These are phyloP conservation scores for Pollenia angustigena DNA, from an alignment of 2,888 invertebrate species.

Conservation along the genomic window DNA sequence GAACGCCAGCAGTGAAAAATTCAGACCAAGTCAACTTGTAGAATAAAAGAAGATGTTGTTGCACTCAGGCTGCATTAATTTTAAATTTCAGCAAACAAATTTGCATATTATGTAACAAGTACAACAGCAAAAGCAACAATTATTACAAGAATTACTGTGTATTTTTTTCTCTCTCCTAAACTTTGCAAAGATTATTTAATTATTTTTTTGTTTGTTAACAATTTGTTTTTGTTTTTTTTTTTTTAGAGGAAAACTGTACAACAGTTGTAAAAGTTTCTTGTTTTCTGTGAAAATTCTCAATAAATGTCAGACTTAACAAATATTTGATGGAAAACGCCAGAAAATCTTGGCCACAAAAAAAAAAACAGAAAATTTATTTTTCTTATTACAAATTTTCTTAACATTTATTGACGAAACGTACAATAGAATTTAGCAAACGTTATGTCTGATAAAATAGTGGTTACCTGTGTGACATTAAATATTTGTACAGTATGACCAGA, in stretches of 20 bases:
- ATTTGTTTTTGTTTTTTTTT: not conserved
- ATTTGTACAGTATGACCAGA: too few relatives aligned
- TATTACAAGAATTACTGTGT: not conserved
- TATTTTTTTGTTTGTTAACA: too few relatives aligned
- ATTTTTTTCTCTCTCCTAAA: not conserved
- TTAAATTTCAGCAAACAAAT: constrained; percentile 14
- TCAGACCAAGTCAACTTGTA: not conserved
- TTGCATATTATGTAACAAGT: constrained; percentile 50
- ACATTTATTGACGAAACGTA: too few relatives aligned
- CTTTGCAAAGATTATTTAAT: not conserved
- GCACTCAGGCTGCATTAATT: constrained; percentile 26
- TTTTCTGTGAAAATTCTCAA: constrained; percentile 36
- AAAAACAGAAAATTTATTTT: too few relatives aligned
- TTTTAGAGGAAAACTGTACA: not conserved
- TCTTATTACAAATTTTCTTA: too few relatives aligned
- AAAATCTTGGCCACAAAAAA: too few relatives aligned
- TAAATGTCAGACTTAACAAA: not conserved
- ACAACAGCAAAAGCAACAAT: not conserved
- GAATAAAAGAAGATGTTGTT: not conserved
- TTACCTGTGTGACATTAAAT: too few relatives aligned
- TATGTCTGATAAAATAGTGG: too few relatives aligned
- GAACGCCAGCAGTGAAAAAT: too few relatives aligned
- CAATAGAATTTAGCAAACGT: too few relatives aligned
- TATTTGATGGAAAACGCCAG: too few relatives aligned
- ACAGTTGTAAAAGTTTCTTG: not conserved